Evolutionary conservation across 2,888 invertebrate species (phyloP), one percentile per base, ranked within the genome.

Genomic region (Drosophila putrida): DNA sequence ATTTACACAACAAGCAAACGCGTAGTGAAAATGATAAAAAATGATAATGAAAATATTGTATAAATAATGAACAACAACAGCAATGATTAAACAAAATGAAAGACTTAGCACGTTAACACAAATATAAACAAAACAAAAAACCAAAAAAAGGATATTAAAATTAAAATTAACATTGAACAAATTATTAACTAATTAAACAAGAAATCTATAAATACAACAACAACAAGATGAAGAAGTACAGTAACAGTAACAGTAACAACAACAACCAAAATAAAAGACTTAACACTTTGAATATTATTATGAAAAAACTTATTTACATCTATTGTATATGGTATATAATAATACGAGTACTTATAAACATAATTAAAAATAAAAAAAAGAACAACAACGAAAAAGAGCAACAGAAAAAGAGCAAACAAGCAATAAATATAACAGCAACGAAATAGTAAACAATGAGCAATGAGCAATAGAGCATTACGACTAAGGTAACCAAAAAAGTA

Each of bases 21-120:
- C 62, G 67, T 77, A 75, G 72, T 72, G 75, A 39, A 57, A 69
- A 74, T 46, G n/a, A n/a, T n/a, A n/a, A 50, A 72, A 63, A 65
- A 50, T 39, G 62, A 47, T 35, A 38, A 46, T 36, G 44, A 72
- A 63, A 60, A 83, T 65, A 44, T 75, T 79, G 65, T 76, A 79
- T 69, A 79, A 78, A 71, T 75, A 67, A 71, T 73, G 75, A 82
- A 67, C 75, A 62, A 78, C 73, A 62, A 78, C 73, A 73, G 62
- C 72, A 77, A 79, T 78, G 80, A 76, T 75, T 78, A 80, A 72
- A 73, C 71, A 74, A 83, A 75, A 75, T 69, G 67, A 65, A 80
- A 80, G 75, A 82, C 88, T 85, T 88, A 76, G 89, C 86, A 86
- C 88, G 89, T 88, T 88, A 80, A 86, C 89, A 89, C 74, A 71